These are phyloP conservation scores for Eubasilissa regina DNA, from an alignment of 1,140 invertebrate species.

Conservation along the genomic window DNA sequence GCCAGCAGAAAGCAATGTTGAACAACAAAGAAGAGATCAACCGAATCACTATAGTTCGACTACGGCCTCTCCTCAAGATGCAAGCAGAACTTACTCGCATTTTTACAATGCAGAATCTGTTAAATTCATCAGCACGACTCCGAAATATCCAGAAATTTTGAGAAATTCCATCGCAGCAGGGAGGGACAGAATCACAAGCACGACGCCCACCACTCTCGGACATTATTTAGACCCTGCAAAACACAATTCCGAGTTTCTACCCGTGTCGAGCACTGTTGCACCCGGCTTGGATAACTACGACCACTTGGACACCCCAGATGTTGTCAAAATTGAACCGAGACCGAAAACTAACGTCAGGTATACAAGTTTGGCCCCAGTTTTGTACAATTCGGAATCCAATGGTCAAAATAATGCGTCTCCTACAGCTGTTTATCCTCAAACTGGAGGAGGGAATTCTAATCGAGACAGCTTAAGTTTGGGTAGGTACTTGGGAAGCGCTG, in stretches of 20 bases:
- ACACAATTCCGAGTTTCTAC: conserved; percentile 22
- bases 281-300: conserved; percentile 50
- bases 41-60: conserved; percentile 23
- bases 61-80: conserved; percentile 26
- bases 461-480: background rate
- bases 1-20: background rate
- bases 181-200: background rate
- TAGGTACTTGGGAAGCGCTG: conserved; percentile 10
- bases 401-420: background rate
- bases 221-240: conserved; percentile 7
- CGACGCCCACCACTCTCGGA: conserved; percentile 9
- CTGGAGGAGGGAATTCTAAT: background rate
- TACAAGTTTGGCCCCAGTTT: conserved; percentile 48
- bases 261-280: conserved; percentile 46
- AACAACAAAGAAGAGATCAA: background rate
- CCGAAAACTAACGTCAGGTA: conserved; percentile 38
- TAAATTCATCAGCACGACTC: conserved; percentile 52
- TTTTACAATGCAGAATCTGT: conserved; percentile 49
- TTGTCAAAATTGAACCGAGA: conserved; percentile 31
- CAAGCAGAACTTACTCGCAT: conserved; percentile 45
- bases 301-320: conserved; percentile 51
- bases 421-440: conserved; percentile 1
- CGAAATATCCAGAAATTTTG: conserved; percentile 45
- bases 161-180: conserved; percentile 40
- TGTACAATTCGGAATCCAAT: conserved; percentile 23